Conservation (phyloP, 2,888 invertebrate species). For the Hyalella azteca region DNA sequence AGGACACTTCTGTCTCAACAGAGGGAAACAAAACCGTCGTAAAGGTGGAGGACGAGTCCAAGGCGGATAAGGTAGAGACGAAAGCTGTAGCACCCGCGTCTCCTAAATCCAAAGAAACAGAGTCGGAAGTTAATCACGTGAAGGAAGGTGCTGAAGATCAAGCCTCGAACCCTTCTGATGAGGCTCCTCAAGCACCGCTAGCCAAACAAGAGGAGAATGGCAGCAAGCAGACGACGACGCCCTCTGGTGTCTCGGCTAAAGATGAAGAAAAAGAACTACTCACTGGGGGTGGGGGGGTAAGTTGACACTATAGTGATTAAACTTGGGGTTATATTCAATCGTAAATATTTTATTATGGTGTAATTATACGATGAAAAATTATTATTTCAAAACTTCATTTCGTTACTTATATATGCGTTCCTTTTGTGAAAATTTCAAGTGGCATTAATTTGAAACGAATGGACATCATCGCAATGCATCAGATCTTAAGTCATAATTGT, state of each 20-base stretch:
- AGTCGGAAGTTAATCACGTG: neutral
- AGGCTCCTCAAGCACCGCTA: constrained; percentile 6
- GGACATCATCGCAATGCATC: too few relatives aligned
- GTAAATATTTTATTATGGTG: too few relatives aligned
- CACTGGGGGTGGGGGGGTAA: constrained; percentile 20
- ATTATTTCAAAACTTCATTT: too few relatives aligned
- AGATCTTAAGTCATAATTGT: too few relatives aligned
- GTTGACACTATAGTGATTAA: too few relatives aligned
- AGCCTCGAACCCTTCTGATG: neutral
- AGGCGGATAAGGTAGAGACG: neutral
- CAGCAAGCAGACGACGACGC: constrained; percentile 18
- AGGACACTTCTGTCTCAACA: neutral
- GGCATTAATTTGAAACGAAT: too few relatives aligned
- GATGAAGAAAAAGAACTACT: constrained; percentile 27
- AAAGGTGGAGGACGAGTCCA: neutral
- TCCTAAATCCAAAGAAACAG: neutral
- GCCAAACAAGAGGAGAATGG: constrained; percentile 29
- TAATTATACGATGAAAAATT: too few relatives aligned
- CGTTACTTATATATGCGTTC: too few relatives aligned
- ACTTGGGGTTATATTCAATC: too few relatives aligned
- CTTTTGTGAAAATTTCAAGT: too few relatives aligned
- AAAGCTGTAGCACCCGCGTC: neutral
- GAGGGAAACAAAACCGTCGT: constrained; percentile 10
- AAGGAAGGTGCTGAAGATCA: neutral
- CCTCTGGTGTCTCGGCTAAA: neutral